Conservation (phyloP, 2,113 vertebrate genomes). For the Labeo rohita region DNA sequence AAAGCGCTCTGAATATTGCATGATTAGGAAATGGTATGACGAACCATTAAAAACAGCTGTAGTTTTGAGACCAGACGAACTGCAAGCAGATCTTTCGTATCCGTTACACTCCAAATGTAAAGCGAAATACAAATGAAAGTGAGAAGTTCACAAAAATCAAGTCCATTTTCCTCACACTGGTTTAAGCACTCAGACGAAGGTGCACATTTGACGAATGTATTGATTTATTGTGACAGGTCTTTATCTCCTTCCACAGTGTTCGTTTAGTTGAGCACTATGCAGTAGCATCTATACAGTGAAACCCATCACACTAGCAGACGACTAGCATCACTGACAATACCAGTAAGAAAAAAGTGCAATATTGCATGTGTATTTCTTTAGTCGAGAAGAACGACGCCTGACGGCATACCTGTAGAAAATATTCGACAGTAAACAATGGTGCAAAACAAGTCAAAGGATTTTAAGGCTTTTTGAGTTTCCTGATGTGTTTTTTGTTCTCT, state of each 20-base stretch:
- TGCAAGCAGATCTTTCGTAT: neutral
- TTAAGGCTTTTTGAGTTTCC: conserved; percentile 82
- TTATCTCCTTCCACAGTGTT: conserved; percentile 73
- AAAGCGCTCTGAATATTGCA: conserved; percentile 58
- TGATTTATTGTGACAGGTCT: conserved; percentile 57
- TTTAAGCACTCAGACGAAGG: conserved; percentile 74
- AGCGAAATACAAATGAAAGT: conserved; percentile 48
- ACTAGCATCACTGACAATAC: conserved; percentile 60
- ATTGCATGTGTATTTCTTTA: conserved; percentile 65
- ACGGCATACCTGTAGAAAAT: conserved; percentile 72
- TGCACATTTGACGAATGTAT: conserved; percentile 65
- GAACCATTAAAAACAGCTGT: conserved; percentile 33
- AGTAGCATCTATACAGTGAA: conserved; percentile 69
- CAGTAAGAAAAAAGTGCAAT: conserved; percentile 70
- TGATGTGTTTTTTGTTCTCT: conserved; percentile 75
- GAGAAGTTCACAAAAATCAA: conserved; percentile 42
- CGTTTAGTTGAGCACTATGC: conserved; percentile 59
- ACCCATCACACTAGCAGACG: conserved; percentile 71
- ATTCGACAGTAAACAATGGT: conserved; percentile 76
- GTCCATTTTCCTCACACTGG: conserved; percentile 58
- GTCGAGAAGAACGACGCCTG: conserved; percentile 63
- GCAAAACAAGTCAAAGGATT: conserved; percentile 74
- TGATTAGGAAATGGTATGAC: conserved; percentile 46
- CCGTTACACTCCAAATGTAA: conserved; percentile 39
- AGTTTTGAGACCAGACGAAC: neutral